Base-by-base conservation (phyloP, 2,113 vertebrate genomes). In the Mastomys natalensis region DNA sequence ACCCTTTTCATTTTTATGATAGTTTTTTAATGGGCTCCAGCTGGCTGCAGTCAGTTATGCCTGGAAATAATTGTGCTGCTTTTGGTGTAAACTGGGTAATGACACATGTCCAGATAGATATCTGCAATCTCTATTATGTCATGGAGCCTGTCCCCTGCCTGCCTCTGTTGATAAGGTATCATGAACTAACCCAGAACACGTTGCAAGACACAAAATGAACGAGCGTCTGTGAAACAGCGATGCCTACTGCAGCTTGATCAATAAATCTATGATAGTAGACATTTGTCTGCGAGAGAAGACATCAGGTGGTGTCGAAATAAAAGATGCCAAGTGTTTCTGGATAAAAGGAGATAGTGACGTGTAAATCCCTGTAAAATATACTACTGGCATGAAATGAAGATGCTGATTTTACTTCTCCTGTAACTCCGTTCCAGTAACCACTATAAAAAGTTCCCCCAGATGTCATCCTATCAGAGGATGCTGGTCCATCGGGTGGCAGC, bases 381-480 rank as follows among this genome's bases (percentile, higher is more conserved):
- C 45, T 24, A 1, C 3, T 0, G 68, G 8, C 84, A 22, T 43
- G 70, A 70, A 58, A 12, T 9, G 0, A 45, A 73, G 17, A 24
- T 55, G 78, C 87, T 90, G 58, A 97, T 34, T 21, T 21, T 34
- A 24, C 66, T 37, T 85, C 58, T 70, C 43, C 76, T 88, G 5
- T 62, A 48, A 3, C 60, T 96, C 92, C 96, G 81, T 97, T 96
- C 70, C 93, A 98, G 97, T 98, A 99, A 99, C 97, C 98, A 99
- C 96, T 99, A 99, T 98, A 99, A 99, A 98, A 99, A 99, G 99
- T 99, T 99, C 98, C 99, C 99, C 97, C 99, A 99, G 98, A 99
- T 99, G 99, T 99, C 99, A 0, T 99, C 99, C 0, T 99, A 99
- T 97, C 99, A 99, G 98, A 99, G 99, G 90, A 99, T 99, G 99